Base-by-base conservation (phyloP, 35 echinoderm and acorn worm species). In the Apostichopus californicus region DNA sequence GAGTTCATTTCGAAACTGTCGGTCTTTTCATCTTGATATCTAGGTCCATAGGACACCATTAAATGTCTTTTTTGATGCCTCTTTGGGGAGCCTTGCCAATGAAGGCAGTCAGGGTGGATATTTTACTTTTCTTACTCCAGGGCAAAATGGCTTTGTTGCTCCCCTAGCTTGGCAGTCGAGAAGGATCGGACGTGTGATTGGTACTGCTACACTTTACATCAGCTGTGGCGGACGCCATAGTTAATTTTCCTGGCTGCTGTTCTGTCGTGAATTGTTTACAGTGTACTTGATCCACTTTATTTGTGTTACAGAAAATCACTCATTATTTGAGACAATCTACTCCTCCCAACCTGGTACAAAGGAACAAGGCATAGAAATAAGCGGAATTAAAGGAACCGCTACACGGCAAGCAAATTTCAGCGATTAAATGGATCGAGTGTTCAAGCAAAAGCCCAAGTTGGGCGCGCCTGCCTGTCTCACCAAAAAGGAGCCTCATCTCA, bases 141-240 rank as follows among this genome's bases (percentile, higher is more conserved):
- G 7, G 9, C 54, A 78, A 20, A 60, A 60, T 60, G 90, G 90
- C n/a, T 23, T 61, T 2, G 5, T 92, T 13, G 56, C 55, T 9
- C 90, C 90, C 90, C 14, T 92, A n/a, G 77, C 77, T 17, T 92
- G 90, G 90, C 55, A 92, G 54, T 92, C 90, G 17, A 92, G 82
- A 56, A 81, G 26, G 22, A 92, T 92, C 24, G 23, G 54, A 15
- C 7, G 78, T 92, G 15, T 60, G 57, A 78, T 92, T 18, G 56
- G 26, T 28, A 28, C 26, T 28, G 1, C 78, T n/a, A 82, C 90
- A 18, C 58, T 92, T 20, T 70, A 71, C 90, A 5, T 54, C 78
- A 5, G 90, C 90, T 0, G 82, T 92, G 90, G 54, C 90, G 7
- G 90, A 92, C 63, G 90, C 54, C 9, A 83, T 92, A 13, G 90